These are phyloP conservation scores for Urocynchramus pylzowi DNA, from an alignment of 2,113 vertebrate species.

Conservation along the genomic window DNA sequence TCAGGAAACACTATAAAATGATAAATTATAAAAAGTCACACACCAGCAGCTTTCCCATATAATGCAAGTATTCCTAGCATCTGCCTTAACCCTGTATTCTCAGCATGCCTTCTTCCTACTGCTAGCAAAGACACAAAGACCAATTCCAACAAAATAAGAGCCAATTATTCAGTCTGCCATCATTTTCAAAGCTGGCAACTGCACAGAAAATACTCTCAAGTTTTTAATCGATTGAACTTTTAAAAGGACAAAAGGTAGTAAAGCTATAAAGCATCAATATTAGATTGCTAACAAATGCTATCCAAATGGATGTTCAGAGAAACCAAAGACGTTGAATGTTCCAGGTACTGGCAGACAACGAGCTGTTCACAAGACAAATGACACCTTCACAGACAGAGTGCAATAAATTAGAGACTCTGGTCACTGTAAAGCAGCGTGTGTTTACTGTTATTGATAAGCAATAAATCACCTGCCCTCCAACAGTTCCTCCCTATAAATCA, in stretches of 20 bases:
- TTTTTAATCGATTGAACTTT: conserved; percentile 15
- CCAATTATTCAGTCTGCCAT: not conserved
- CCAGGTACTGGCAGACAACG: conserved; percentile 14
- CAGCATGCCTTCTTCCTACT: not conserved
- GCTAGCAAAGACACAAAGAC: not conserved
- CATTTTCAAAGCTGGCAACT: not conserved
- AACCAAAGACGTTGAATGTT: conserved; percentile 19
- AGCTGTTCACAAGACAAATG: conserved; percentile 37
- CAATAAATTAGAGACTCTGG: conserved; percentile 22
- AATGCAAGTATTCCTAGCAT: not conserved
- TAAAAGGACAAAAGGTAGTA: conserved; percentile 38
- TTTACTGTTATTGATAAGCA: conserved; percentile 62
- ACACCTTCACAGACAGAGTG: conserved; percentile 22
- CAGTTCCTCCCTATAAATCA: conserved; percentile 62
- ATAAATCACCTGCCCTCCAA: conserved; percentile 60
- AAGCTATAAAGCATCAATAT: conserved; percentile 24
- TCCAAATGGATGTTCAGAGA: conserved; percentile 21
- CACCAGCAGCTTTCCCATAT: not conserved
- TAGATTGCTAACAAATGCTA: conserved; percentile 42
- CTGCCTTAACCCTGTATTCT: not conserved
- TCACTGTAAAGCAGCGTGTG: conserved; percentile 48
- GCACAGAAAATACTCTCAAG: not conserved
- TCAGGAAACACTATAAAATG: not conserved
- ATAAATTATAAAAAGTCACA: not conserved
- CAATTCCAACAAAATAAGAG: not conserved